Conservation (phyloP, 2,888 invertebrate genomes). For the Athripsodes cinereus region DNA sequence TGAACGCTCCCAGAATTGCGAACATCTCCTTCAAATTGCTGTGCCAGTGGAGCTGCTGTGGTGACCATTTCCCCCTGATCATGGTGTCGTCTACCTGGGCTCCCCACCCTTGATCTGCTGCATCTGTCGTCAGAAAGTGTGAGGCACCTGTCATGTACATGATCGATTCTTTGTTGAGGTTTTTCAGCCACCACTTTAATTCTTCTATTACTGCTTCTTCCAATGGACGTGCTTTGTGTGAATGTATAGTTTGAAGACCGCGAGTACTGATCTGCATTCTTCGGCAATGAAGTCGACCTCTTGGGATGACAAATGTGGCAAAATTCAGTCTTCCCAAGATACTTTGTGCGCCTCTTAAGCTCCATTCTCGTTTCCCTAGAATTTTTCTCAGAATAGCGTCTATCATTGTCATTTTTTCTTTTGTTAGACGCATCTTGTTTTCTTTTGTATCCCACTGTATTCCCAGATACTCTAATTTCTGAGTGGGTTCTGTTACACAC, state of each 20-base stretch:
- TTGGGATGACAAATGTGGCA: not conserved
- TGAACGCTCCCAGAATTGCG: too few species aligned
- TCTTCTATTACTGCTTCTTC: not conserved
- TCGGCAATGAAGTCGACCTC: not conserved
- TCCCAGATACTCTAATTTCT: not conserved
- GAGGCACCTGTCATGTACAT: not conserved
- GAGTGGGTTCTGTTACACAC: not conserved
- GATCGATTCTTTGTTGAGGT: too few species aligned
- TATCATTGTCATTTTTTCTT: not conserved
- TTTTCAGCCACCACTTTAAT: not conserved
- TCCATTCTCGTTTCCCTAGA: not conserved
- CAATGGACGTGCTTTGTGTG: too few species aligned
- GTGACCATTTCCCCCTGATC: too few species aligned
- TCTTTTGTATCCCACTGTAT: not conserved
- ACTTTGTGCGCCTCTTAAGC: not conserved
- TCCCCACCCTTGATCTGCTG: too few species aligned
- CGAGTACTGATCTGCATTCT: not conserved
- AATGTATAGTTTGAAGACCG: too few species aligned
- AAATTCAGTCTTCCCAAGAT: conserved; percentile 2
- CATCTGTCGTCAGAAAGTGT: not conserved
- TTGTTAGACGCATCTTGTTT: not conserved
- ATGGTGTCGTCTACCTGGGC: too few species aligned
- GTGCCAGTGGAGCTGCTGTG: too few species aligned
- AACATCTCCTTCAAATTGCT: too few species aligned
- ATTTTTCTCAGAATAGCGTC: not conserved